phyloP scores from a whole-genome alignment of 2,113 vertebrate species.

The Seriola rivoliana region DNA sequence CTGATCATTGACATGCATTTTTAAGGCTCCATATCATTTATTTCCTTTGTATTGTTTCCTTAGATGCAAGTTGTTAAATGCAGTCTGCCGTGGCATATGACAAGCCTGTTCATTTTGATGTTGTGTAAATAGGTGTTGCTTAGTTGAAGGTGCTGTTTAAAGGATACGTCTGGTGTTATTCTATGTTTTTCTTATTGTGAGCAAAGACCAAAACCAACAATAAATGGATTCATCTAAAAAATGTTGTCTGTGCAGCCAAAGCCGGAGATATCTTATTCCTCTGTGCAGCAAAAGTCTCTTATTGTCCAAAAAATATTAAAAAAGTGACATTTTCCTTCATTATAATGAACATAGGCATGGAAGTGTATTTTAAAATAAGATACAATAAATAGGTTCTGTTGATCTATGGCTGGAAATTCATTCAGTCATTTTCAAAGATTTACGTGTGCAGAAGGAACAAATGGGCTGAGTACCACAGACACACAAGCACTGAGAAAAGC shows the following conservation, averaged over 20 bases:
- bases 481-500: background rate
- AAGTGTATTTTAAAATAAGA: background rate
- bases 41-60: background rate
- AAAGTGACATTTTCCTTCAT: background rate
- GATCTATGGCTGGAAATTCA: background rate
- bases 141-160: background rate
- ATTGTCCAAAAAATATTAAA: no score
- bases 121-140: background rate
- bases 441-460: no score
- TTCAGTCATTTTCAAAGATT: no score
- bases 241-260: background rate
- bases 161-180: background rate
- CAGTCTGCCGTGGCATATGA: background rate
- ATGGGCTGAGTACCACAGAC: background rate
- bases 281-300: no score
- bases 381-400: background rate
- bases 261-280: background rate
- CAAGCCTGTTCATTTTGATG: background rate
- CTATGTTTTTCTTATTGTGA: background rate
- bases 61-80: background rate
- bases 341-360: background rate
- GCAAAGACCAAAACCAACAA: background rate
- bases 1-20: conserved; percentile 1
- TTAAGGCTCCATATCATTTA: background rate
- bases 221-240: background rate